Percentiles rank a stretch among this genome's conserved stretches.
Evolutionary conservation across 1,140 invertebrate species (phyloP).

Genomic region (Pachypsylla venusta): DNA sequence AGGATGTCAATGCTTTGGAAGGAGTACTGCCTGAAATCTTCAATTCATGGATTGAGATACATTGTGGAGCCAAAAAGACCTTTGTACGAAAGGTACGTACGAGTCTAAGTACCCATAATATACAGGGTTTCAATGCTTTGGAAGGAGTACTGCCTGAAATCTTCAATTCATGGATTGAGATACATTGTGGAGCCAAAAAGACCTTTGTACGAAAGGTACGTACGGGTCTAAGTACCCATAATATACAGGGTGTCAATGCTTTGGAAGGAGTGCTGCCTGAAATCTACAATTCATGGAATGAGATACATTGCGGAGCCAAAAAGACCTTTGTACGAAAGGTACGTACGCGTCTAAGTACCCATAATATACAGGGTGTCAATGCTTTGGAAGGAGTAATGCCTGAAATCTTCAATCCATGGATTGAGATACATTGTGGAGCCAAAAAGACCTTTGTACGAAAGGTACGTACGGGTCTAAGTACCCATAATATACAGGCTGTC

Average conservation of each 20-base stretch:
- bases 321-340: conserved; percentile 12
- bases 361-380: background rate
- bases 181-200: conserved; percentile 20
- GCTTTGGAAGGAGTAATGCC: conserved; percentile 21
- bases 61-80: conserved; percentile 18
- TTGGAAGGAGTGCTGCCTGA: conserved; percentile 21
- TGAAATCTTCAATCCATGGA: conserved; percentile 23
- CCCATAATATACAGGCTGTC: too few relatives aligned
- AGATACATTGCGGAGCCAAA: conserved; percentile 19
- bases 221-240: too few relatives aligned
- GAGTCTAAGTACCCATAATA: too few relatives aligned
- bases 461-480: too few relatives aligned
- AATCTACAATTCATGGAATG: conserved; percentile 22
- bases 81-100: conserved; percentile 19
- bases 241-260: too few relatives aligned
- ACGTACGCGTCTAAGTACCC: background rate
- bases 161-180: conserved; percentile 24
- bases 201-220: conserved; percentile 20
- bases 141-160: conserved; percentile 22
- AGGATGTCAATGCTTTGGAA: conserved; percentile 10
- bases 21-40: conserved; percentile 23
- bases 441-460: conserved; percentile 19
- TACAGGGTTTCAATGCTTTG: conserved; percentile 8
- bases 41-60: conserved; percentile 24
- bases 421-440: conserved; percentile 20